Evolutionary conservation across 2,113 vertebrate species (phyloP), one percentile per base, ranked within the genome.

Genomic region (Aythya baeri): DNA sequence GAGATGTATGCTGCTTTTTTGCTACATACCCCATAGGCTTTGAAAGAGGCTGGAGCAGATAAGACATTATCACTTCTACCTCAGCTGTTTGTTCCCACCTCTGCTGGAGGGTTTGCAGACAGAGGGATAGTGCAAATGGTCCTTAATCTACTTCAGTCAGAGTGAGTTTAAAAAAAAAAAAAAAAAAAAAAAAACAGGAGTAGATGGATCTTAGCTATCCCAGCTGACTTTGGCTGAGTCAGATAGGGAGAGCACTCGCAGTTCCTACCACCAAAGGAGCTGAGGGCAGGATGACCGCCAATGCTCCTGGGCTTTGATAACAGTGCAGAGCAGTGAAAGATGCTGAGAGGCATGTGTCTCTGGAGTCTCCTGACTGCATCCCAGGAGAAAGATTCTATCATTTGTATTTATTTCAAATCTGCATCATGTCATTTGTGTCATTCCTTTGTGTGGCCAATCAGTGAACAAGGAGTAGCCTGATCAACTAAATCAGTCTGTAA

Each of bases 81-180:
- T 74, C 73, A 52, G 31, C 38, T 34, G 18, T 57, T 74, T 86
- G 73, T 43, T 92, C 25, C 73, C 34, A 67, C 13, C 23, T 27
- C 2, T 5, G 0, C 23, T 8, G 17, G 26, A 79, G 10, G 8
- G 26, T 68, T 54, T 58, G 27, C 11, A 76, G 65, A 63, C 9
- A 77, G 66, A 73, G 8, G 18, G 34, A 21, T 14, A 36, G 17
- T 3, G 22, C 32, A 84, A 61, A 36, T 13, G 12, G 8, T 52
- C 29, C 22, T 75, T 93, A 89, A 93, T 94, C 73, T 96, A 49
- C 66, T 84, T 75, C 74, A 73, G 38, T 20, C 65, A 89, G 80
- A 90, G 26, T 6, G 38, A 57, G 20, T 38, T 14, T 43, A 43
- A 43, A 18, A 46, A 46, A 46, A 46, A 46, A 46, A 46, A 46